Evolutionary conservation across 2,888 invertebrate species (phyloP).

Genomic region (Ophioninae sp.): DNA sequence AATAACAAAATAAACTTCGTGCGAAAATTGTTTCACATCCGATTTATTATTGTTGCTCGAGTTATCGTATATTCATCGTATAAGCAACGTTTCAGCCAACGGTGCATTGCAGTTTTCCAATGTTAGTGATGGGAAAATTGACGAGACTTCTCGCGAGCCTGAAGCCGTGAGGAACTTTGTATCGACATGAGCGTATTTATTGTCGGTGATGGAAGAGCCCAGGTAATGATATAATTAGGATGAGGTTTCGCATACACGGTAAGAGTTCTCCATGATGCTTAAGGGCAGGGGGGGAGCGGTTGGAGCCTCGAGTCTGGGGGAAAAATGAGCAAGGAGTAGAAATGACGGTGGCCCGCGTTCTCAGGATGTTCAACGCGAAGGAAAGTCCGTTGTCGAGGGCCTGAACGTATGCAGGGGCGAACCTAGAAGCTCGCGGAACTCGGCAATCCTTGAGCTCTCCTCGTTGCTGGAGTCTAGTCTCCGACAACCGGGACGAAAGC

Average conservation of each 20-base stretch:
- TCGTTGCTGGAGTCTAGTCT: slow-evolving; percentile 38
- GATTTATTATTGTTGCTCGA: no score
- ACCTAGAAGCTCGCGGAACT: slow-evolving; percentile 34
- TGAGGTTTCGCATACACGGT: background rate
- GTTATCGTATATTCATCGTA: no score
- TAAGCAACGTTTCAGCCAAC: no score
- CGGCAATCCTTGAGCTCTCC: slow-evolving; percentile 39
- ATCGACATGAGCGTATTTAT: background rate
- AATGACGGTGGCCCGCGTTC: slow-evolving; percentile 9
- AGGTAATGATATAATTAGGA: slow-evolving; percentile 11
- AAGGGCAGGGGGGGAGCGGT: background rate
- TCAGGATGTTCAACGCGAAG: slow-evolving; percentile 38
- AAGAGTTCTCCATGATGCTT: background rate
- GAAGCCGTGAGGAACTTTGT: background rate
- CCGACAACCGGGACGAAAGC: slow-evolving; percentile 59
- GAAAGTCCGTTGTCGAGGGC: slow-evolving; percentile 54
- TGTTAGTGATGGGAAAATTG: no score
- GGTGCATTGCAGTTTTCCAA: no score
- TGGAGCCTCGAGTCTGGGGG: background rate
- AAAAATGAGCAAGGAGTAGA: background rate
- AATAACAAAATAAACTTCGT: no score
- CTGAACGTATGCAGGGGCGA: slow-evolving; percentile 38
- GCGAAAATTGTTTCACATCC: no score
- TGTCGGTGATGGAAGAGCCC: background rate
- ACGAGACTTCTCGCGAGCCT: no score